These are phyloP conservation scores for Monarcha castaneiventris DNA, from an alignment of 2,113 vertebrate genomes.

Conservation along the genomic window DNA sequence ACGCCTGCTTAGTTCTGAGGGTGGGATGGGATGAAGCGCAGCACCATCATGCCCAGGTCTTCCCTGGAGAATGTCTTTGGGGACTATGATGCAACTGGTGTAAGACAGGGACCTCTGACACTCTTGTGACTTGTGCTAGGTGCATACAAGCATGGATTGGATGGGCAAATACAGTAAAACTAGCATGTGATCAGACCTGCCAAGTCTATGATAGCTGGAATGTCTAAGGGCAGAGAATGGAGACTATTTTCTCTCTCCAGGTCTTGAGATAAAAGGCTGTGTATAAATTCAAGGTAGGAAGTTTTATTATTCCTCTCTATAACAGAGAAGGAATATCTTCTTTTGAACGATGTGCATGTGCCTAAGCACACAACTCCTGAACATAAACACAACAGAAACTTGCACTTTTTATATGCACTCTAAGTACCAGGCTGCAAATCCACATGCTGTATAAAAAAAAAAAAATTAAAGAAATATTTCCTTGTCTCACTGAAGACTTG, in stretches of 20 bases:
- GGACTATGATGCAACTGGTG: neutral
- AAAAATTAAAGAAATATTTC: neutral
- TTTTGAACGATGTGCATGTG: neutral
- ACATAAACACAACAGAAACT: neutral
- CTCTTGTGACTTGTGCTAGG: neutral
- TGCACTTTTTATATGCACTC: neutral
- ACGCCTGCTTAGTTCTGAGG: neutral
- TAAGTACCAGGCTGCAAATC: neutral
- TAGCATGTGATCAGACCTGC: neutral
- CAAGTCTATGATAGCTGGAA: neutral
- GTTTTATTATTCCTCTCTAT: neutral
- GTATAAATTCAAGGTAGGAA: neutral
- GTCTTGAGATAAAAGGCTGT: neutral
- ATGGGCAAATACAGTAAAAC: neutral
- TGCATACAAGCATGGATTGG: neutral
- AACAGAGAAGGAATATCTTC: neutral
- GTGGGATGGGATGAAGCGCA: neutral
- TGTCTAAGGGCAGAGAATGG: neutral
- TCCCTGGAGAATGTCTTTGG: neutral
- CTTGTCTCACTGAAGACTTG: neutral
- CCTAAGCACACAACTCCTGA: neutral
- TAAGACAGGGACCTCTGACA: neutral
- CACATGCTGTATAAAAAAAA: neutral
- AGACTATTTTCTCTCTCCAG: neutral
- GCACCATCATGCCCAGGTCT: neutral